Evolutionary conservation across 2,797 vertebrate genomes (phyloP).

Genomic region (Girardinus metallicus): DNA sequence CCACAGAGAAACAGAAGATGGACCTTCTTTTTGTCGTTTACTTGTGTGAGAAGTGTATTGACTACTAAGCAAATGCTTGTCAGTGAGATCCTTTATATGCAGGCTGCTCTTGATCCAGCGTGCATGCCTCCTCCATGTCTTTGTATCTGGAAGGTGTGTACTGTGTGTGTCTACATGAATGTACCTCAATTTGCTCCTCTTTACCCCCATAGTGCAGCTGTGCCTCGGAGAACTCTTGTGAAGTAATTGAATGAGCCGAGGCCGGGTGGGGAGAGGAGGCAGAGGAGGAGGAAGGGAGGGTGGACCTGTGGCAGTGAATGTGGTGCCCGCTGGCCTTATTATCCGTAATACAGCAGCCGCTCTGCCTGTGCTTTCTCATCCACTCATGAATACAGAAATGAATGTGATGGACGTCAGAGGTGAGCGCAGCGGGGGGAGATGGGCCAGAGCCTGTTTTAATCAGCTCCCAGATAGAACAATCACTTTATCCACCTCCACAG

Average conservation of each 20-base stretch:
- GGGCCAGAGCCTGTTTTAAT: slow-evolving; percentile 76
- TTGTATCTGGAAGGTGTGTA: slow-evolving; percentile 59
- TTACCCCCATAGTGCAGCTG: slow-evolving; percentile 79
- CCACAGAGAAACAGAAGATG: slow-evolving; percentile 41
- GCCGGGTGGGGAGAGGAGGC: slow-evolving; percentile 60
- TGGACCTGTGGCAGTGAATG: slow-evolving; percentile 75
- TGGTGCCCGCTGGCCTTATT: slow-evolving; percentile 81
- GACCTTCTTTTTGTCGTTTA: slow-evolving; percentile 50
- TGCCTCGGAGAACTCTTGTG: slow-evolving; percentile 80
- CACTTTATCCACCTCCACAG: slow-evolving; percentile 78
- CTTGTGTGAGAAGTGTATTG: slow-evolving; percentile 48
- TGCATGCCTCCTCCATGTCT: slow-evolving; percentile 50
- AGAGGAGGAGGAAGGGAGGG: slow-evolving; percentile 26
- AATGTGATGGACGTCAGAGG: slow-evolving; percentile 78
- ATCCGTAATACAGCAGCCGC: slow-evolving; percentile 76
- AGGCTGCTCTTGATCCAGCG: slow-evolving; percentile 39
- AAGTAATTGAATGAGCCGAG: slow-evolving; percentile 80
- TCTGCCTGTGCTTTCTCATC: slow-evolving; percentile 73
- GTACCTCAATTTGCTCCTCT: slow-evolving; percentile 79
- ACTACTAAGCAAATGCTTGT: slow-evolving; percentile 54
- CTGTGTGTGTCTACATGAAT: slow-evolving; percentile 65
- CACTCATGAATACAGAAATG: slow-evolving; percentile 83
- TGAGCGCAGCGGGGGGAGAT: slow-evolving; percentile 68
- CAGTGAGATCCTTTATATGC: slow-evolving; percentile 56
- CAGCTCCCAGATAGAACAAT: slow-evolving; percentile 81